phyloP scores from a whole-genome alignment of 2,888 invertebrate genomes.

The Suillia variegata region DNA sequence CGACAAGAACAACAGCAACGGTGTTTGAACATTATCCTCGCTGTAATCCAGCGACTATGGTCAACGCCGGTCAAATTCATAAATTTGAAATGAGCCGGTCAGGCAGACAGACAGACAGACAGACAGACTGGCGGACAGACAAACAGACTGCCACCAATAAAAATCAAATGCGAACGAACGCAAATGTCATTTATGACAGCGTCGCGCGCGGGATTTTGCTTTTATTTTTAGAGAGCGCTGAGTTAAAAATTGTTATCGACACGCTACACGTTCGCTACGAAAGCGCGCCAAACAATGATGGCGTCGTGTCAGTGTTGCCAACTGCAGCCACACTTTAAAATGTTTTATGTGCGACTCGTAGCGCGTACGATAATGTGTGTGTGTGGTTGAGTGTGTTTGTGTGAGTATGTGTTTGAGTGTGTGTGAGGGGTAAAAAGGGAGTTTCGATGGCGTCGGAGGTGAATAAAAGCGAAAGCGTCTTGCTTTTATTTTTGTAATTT shows the following conservation, averaged over 20 bases:
- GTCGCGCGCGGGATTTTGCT: neutral
- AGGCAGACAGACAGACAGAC: no score
- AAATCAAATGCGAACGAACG: conserved; percentile 8
- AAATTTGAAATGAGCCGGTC: conserved; percentile 20
- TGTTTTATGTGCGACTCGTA: neutral
- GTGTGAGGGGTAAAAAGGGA: no score
- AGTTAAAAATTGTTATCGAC: no score
- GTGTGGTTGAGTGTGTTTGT: neutral
- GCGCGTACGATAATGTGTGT: neutral
- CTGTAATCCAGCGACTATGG: neutral
- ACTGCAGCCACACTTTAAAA: no score
- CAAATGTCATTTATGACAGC: conserved; percentile 5
- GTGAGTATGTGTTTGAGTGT: no score
- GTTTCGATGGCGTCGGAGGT: neutral
- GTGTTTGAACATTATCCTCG: neutral
- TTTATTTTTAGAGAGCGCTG: neutral
- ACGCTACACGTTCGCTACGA: no score
- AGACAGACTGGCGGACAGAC: no score
- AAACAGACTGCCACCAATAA: conserved; percentile 32
- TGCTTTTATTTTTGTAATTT: neutral
- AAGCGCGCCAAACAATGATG: no score
- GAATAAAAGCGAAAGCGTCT: conserved; percentile 3
- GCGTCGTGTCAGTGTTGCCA: no score
- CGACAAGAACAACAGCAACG: no score
- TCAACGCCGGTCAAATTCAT: conserved; percentile 11